Conservation (phyloP, 2,113 vertebrate species). For the Oryzias javanicus region DNA sequence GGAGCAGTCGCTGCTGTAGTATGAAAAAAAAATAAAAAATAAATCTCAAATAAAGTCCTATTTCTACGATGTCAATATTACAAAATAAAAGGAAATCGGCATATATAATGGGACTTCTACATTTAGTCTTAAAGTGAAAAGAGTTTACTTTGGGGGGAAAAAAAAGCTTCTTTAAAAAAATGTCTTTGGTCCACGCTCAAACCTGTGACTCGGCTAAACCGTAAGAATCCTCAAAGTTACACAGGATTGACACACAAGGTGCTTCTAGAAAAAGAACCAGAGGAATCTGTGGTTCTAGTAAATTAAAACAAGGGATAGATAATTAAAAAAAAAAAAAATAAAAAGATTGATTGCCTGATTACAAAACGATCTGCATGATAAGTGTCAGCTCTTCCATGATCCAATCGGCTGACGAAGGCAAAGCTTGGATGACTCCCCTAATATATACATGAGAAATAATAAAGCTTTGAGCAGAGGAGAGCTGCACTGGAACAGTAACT, state of each 20-base stretch:
- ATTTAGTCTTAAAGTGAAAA: conserved; percentile 23
- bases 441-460: conserved; percentile 37
- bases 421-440: not conserved
- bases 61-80: conserved; percentile 21
- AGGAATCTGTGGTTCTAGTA: conserved; percentile 24
- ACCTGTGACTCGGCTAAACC: conserved; percentile 49
- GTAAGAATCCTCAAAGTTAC: conserved; percentile 42
- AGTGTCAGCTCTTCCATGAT: conserved; percentile 26
- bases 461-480: conserved; percentile 47
- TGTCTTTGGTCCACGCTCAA: conserved; percentile 72
- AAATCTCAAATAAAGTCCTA: conserved; percentile 35
- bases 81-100: conserved; percentile 18
- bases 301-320: conserved; percentile 55
- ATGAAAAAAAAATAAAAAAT: too few species aligned
- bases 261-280: conserved; percentile 34
- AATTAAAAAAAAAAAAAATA: conserved; percentile 35
- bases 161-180: too few species aligned
- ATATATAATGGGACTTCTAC: conserved; percentile 24
- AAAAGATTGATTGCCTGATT: conserved; percentile 32
- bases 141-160: conserved; percentile 4
- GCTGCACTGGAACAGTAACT: conserved; percentile 38
- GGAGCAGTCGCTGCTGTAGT: conserved; percentile 34
- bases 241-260: conserved; percentile 48
- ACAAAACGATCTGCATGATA: conserved; percentile 11
- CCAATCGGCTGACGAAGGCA: not conserved